Conservation (phyloP, 37 sponge, comb jelly and placozoan genomes). For the Geodia barretti region DNA sequence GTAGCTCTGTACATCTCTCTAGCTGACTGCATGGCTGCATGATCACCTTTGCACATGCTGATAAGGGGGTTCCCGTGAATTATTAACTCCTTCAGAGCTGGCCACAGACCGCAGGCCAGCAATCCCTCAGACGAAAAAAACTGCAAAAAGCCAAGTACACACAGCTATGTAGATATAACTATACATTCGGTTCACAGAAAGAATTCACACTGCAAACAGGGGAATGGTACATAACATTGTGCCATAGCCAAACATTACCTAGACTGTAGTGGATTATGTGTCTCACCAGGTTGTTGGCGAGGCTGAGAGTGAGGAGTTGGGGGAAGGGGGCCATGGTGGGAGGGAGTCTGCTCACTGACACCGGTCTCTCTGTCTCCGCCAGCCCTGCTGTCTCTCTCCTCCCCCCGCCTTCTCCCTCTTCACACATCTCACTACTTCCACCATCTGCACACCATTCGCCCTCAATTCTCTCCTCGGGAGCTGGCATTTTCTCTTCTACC, state of each 20-base stretch:
- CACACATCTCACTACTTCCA: neutral
- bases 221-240: neutral
- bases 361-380: too few species aligned
- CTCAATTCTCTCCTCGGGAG: neutral
- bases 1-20: too few species aligned
- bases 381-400: neutral
- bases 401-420: too few species aligned
- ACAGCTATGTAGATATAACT: neutral
- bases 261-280: too few species aligned
- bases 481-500: too few species aligned
- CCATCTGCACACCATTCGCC: neutral
- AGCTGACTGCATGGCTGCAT: too few species aligned
- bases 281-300: constrained; percentile 79
- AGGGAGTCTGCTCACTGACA: neutral
- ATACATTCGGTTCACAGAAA: constrained; percentile 4
- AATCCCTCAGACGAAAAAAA: constrained; percentile 54
- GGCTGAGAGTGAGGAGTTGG: constrained; percentile 62
- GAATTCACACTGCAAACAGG: too few species aligned
- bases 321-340: constrained; percentile 66
- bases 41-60: constrained; percentile 54
- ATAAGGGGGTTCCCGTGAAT: constrained; percentile 81
- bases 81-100: constrained; percentile 48
- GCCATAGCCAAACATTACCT: too few species aligned
- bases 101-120: constrained; percentile 59
- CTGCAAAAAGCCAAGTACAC: constrained; percentile 18